Evolutionary conservation across 2,797 vertebrate species (phyloP), one percentile per base, ranked within the genome.

Genomic region (Pangasius krempfi): DNA sequence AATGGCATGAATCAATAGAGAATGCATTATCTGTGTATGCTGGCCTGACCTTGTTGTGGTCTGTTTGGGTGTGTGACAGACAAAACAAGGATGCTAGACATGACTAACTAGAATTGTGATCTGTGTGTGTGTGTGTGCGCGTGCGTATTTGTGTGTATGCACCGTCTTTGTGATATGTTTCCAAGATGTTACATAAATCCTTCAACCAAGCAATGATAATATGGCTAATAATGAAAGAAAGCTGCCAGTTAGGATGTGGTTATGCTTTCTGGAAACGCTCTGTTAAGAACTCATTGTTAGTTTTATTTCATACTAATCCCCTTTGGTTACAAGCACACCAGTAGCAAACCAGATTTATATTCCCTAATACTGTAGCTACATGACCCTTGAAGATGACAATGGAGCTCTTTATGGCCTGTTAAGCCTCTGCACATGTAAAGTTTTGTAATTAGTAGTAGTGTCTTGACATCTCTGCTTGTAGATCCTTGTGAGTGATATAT

Each of bases 11-110:
- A 58, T 54, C 64, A 81, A 10, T 81, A 47, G n/a, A 87, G 60
- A 82, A 66, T 33, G 20, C 66, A 33, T 40, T 81, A 7, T 88
- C 12, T 54, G 16, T 62, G n/a, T n/a, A 13, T 72, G 75, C 22
- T 13, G 40, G 44, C 20, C 27, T 88, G 84, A 89, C 84, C 78
- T 82, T 82, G 60, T 80, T 83, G 54, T 87, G 47, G 47, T 84
- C 54, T 80, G 1, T 86, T 75, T 54, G 47, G 47, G 72, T 70
- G 7, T n/a, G 37, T 88, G 73, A 27, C 79, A 81, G 85, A 89
- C 37, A 66, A 81, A 87, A 84, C 60, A 73, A 50, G 44, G 27
- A 82, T 60, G 4, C 33, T 20, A 83, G 12, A 44, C 81, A 80
- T 58, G 8, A 64, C 73, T 88, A 33, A 81, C n/a, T 62, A 73